A percentile compares a stretch with the other conserved stretches of the same genome.
Evolutionary conservation across 2,797 vertebrate genomes (phyloP).

Genomic region (Cynodonichthys magdalenae): DNA sequence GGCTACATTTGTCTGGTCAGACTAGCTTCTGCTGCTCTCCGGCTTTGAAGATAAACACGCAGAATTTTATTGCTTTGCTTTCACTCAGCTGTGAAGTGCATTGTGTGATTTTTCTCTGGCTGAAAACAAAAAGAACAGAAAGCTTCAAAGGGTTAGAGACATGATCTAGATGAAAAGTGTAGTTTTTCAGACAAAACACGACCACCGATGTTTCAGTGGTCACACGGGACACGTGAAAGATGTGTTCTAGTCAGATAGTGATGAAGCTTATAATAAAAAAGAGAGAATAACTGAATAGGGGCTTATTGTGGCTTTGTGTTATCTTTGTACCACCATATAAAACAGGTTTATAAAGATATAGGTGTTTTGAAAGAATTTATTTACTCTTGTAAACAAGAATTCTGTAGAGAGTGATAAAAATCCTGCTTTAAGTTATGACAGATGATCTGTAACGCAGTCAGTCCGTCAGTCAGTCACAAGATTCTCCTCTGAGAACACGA

Average conservation of each 20-base stretch:
- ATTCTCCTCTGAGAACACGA: no score
- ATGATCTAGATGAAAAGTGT: slow-evolving; percentile 11
- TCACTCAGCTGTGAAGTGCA: slow-evolving; percentile 18
- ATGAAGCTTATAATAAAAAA: not conserved
- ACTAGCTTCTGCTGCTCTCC: slow-evolving; percentile 11
- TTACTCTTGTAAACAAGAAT: no score
- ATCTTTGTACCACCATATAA: no score
- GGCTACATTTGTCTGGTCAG: slow-evolving; percentile 27
- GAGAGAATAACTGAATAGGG: no score
- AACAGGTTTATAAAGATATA: no score
- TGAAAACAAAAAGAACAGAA: slow-evolving; percentile 23
- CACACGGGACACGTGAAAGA: no score
- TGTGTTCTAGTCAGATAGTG: not conserved
- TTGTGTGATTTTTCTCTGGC: slow-evolving; percentile 14
- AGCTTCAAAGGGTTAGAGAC: slow-evolving; percentile 26
- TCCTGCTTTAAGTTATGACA: no score
- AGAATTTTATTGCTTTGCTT: slow-evolving; percentile 24
- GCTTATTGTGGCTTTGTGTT: no score
- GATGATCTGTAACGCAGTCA: no score
- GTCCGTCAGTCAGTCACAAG: no score
- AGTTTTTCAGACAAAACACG: slow-evolving; percentile 28
- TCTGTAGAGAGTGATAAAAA: no score
- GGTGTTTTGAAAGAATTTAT: no score
- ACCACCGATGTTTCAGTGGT: slow-evolving; percentile 2
- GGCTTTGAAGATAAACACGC: slow-evolving; percentile 51